These are phyloP conservation scores for Phyllotis vaccarum DNA, from an alignment of 2,797 vertebrate species.

Conservation along the genomic window DNA sequence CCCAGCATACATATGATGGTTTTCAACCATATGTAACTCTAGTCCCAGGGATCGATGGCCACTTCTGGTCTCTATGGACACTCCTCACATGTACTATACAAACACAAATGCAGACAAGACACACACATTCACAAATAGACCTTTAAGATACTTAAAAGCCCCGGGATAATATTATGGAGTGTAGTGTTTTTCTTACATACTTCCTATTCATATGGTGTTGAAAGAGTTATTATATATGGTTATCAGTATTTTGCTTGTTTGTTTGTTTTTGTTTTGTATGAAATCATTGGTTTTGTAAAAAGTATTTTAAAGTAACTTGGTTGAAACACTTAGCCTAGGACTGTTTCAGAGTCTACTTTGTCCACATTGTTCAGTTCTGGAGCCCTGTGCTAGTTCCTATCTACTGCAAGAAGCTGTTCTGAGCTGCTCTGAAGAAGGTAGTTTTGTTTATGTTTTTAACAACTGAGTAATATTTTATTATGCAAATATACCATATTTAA, in stretches of 20 bases:
- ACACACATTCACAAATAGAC: too few species aligned
- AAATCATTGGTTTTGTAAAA: neutral
- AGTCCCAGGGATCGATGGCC: neutral
- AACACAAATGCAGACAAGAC: neutral
- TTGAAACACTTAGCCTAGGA: neutral
- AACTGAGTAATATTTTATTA: neutral
- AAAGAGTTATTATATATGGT: conserved; percentile 2
- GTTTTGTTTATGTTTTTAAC: neutral
- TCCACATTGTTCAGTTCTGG: neutral
- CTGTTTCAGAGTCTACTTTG: neutral
- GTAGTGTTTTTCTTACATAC: neutral
- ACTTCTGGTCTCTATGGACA: too few species aligned
- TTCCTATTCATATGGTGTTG: neutral
- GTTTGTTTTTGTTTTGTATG: neutral
- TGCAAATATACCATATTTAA: neutral
- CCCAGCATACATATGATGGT: neutral
- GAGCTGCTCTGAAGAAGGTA: neutral
- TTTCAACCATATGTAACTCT: neutral
- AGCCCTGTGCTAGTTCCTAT: neutral
- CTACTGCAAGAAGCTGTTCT: neutral
- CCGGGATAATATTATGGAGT: neutral
- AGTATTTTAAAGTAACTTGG: conserved; percentile 44
- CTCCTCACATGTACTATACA: neutral
- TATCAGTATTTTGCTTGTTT: neutral
- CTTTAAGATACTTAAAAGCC: neutral